Conservation (phyloP, 2,888 invertebrate genomes). For the Hyposoter dolosus region DNA sequence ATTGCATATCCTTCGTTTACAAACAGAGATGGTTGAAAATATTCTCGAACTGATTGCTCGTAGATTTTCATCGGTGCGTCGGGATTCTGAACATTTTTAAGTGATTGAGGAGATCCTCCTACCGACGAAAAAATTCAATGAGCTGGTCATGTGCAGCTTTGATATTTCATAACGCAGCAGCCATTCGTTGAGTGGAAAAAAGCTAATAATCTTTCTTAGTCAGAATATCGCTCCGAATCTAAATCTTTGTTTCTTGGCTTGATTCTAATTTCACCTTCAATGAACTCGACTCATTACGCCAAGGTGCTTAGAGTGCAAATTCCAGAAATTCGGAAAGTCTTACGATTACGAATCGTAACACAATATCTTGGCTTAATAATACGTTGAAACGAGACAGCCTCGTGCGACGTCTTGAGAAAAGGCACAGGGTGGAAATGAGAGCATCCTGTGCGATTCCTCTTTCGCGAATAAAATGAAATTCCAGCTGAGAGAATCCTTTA, state of each 20-base stretch:
- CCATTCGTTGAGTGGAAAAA: no score
- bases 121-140: not conserved
- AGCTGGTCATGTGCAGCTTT: not conserved
- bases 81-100: not conserved
- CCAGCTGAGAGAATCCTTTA: constrained; percentile 42
- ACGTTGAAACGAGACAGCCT: constrained; percentile 48
- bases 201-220: not conserved
- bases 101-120: not conserved
- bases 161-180: no score
- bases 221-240: not conserved
- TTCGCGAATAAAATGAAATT: constrained; percentile 65
- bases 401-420: constrained; percentile 48
- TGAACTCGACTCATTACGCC: not conserved
- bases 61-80: not conserved
- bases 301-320: constrained; percentile 35
- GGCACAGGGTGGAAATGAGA: constrained; percentile 12
- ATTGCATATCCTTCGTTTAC: not conserved
- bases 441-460: constrained; percentile 53
- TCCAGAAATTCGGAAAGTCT: constrained; percentile 58
- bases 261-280: not conserved
- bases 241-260: not conserved
- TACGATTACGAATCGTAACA: constrained; percentile 73
- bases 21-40: not conserved
- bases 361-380: constrained; percentile 61
- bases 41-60: not conserved